These are phyloP conservation scores for Rhabdornis inornatus DNA, from an alignment of 2,113 vertebrate genomes.

Conservation along the genomic window DNA sequence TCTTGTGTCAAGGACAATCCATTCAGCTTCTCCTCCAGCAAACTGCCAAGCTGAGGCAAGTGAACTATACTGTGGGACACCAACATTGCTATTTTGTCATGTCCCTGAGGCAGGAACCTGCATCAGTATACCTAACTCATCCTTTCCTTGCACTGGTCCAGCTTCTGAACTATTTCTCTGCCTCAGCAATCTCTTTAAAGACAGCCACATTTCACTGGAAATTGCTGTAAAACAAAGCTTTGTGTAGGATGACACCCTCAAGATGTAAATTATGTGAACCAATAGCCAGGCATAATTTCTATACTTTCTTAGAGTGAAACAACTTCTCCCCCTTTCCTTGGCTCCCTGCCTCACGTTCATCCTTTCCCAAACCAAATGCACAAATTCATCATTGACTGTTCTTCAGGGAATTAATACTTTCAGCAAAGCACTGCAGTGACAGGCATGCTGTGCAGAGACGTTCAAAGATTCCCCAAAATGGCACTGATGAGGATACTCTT, in stretches of 20 bases:
- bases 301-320: not conserved
- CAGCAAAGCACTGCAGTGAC: not conserved
- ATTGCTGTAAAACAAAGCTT: not conserved
- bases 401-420: conserved; percentile 28
- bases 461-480: conserved; percentile 23
- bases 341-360: not conserved
- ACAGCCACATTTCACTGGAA: not conserved
- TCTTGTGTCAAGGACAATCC: not conserved
- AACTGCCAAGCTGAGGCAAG: not conserved
- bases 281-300: not conserved
- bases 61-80: not conserved
- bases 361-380: not conserved
- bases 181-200: not conserved
- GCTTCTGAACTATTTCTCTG: not conserved
- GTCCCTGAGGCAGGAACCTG: not conserved
- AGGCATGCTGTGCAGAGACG: not conserved
- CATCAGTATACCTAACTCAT: accelerated
- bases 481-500: not conserved
- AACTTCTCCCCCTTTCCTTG: not conserved
- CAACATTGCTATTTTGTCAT: not conserved
- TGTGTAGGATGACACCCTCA: not conserved
- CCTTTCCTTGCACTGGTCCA: not conserved
- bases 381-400: not conserved
- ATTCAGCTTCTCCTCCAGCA: not conserved
- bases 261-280: not conserved